Evolutionary conservation across 2,888 invertebrate genomes (phyloP).

Genomic region (Napeogenes sylphis): DNA sequence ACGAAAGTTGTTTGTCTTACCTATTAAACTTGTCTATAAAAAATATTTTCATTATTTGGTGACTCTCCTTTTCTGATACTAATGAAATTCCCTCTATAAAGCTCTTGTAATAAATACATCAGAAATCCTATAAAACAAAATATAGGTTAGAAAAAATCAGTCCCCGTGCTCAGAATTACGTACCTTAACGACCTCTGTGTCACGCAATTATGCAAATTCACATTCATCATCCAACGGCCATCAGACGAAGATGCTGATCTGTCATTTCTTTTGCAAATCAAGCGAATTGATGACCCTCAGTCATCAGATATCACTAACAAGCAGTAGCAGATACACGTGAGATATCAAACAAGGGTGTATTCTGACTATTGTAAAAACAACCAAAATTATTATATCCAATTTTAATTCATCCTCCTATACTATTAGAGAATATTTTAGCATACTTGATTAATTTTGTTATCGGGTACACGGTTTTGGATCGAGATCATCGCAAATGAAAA

Average conservation of each 20-base stretch:
- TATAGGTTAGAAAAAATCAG: too few species aligned
- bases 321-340: slow-evolving; percentile 66
- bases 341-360: slow-evolving; percentile 41
- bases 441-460: background rate
- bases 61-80: too few species aligned
- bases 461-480: background rate
- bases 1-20: too few species aligned
- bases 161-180: background rate
- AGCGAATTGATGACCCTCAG: slow-evolving; percentile 58
- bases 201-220: slow-evolving; percentile 30
- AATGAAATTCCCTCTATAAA: too few species aligned
- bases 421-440: slow-evolving; percentile 5
- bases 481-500: slow-evolving; percentile 7
- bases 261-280: slow-evolving; percentile 52
- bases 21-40: too few species aligned
- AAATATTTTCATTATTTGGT: too few species aligned
- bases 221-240: slow-evolving; percentile 33
- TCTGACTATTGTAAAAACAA: slow-evolving; percentile 4
- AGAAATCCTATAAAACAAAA: too few species aligned
- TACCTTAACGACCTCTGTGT: slow-evolving; percentile 12
- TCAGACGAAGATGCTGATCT: slow-evolving; percentile 34
- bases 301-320: slow-evolving; percentile 66
- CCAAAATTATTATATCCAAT: background rate
- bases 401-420: background rate
- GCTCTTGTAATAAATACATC: too few species aligned